phyloP scores from a whole-genome alignment of 2,113 vertebrate species.

The Cranoglanis bouderius region DNA sequence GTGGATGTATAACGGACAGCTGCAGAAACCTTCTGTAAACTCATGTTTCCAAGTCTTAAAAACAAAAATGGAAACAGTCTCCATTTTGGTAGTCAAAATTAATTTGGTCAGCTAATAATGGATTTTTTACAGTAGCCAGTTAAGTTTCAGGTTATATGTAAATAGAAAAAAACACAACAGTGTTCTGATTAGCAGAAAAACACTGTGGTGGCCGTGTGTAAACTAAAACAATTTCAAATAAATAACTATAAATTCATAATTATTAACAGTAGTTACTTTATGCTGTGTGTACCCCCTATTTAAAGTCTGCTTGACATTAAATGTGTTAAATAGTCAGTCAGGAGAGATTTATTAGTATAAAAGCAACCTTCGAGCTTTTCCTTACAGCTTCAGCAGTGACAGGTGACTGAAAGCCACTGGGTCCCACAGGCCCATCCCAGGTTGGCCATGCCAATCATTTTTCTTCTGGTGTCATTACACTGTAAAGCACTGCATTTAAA shows the following conservation, averaged over 20 bases:
- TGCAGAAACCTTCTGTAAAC: slow-evolving; percentile 13
- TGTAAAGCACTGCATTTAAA: neutral
- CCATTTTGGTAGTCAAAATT: neutral
- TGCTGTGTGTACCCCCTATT: neutral
- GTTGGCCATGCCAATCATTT: neutral
- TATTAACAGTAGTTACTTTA: neutral
- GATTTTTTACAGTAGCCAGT: neutral
- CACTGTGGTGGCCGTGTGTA: neutral
- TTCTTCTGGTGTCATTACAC: neutral
- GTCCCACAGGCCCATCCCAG: neutral
- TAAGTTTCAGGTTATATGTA: neutral
- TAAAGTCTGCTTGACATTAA: neutral
- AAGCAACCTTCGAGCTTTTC: neutral
- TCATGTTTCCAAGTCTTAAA: slow-evolving; percentile 13
- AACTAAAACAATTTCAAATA: neutral
- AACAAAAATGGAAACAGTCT: neutral
- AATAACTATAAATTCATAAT: neutral
- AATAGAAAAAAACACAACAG: neutral
- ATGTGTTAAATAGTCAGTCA: neutral
- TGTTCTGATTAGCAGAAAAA: neutral
- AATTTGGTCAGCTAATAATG: too few species aligned
- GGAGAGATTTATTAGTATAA: neutral
- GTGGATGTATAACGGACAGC: slow-evolving; percentile 2
- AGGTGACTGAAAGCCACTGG: neutral
- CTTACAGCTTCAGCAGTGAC: neutral